Evolutionary conservation across 2,797 vertebrate species (phyloP), one percentile per base, ranked within the genome.

Genomic region (Zalophus californianus): DNA sequence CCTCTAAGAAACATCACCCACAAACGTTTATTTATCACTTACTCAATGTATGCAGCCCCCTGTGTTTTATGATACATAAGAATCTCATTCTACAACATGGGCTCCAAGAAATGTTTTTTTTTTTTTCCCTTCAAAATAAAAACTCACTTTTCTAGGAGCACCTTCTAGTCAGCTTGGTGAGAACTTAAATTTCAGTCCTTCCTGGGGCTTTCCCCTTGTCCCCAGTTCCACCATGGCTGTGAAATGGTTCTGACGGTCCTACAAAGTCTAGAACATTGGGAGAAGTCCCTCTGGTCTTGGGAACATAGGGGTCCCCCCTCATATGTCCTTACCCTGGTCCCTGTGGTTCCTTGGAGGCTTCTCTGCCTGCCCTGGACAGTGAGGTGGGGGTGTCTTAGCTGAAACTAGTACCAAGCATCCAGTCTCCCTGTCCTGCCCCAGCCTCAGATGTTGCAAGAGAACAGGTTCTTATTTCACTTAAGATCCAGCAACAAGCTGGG

Each of bases 91-190:
- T 12, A 18, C 27, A 91, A 35, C 38, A 32, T 16, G 29, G 50
- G 20, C 70, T 94, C 54, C 54, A 60, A 79, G 77, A 95, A 73
- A 86, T 87, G n/a, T 38, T 41, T 52, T 29, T 68, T 62, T 62
- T 64, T 77, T 54, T 75, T 14, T 44, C 27, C 27, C 66, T 8
- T 2, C 23, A 29, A 86, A 86, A 83, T 80, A 14, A 88, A 80
- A 96, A 82, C 38, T 70, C 23, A 54, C 73, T 91, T 97, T 87
- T 60, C 90, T 72, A 29, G 38, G 23, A 35, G 12, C 21, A 32
- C 60, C 29, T 10, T 84, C 38, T 48, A 50, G 29, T 38, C 60
- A 66, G n/a, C 9, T 14, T 54, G 66, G 41, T 44, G 10, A 78
- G 16, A 87, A 88, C 70, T 79, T 44, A 72, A 62, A 41, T 96